Evolutionary conservation across 2,113 vertebrate genomes (phyloP).

Genomic region (Mirounga angustirostris): DNA sequence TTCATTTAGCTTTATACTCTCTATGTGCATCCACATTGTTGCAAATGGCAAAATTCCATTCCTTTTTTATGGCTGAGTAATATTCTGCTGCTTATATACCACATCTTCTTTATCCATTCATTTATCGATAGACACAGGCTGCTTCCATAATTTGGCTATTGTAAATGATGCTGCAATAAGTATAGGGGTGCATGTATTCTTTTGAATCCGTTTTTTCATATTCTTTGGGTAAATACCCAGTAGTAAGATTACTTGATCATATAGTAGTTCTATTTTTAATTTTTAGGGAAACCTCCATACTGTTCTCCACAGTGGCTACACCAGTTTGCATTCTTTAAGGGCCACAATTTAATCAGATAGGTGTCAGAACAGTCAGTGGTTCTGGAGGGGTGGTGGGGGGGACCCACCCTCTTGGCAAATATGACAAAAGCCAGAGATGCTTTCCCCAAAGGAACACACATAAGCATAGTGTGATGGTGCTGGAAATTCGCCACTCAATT

Average conservation of each 20-base stretch:
- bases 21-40: neutral
- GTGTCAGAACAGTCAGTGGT: neutral
- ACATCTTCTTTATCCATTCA: neutral
- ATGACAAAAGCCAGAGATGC: neutral
- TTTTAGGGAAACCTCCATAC: neutral
- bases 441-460: neutral
- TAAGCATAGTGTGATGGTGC: neutral
- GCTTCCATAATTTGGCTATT: neutral
- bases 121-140: neutral
- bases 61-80: neutral
- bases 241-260: neutral
- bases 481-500: neutral
- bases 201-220: neutral
- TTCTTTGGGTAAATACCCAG: neutral
- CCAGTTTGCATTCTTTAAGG: neutral
- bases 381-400: neutral
- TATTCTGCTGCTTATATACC: neutral
- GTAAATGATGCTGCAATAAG: neutral
- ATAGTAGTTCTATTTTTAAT: neutral
- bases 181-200: neutral
- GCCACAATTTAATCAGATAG: conserved; percentile 1
- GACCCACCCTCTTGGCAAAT: neutral
- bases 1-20: neutral
- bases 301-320: neutral
- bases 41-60: neutral